Evolutionary conservation across 2,888 invertebrate genomes (phyloP).

Genomic region (Polydrusus tereticollis): DNA sequence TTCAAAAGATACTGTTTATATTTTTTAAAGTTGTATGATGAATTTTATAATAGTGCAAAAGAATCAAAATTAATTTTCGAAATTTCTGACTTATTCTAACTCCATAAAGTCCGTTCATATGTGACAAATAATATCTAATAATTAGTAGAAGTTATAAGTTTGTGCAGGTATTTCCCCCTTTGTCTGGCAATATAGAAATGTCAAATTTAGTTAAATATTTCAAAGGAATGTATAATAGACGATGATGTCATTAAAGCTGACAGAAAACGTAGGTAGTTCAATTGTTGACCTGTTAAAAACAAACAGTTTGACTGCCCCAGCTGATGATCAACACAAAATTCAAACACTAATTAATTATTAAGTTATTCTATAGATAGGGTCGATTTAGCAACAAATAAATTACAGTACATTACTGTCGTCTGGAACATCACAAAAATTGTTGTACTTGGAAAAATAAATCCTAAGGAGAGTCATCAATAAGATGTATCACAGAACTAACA

Average conservation of each 20-base stretch:
- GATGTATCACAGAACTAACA: slow-evolving; percentile 50
- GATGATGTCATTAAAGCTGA: too few species aligned
- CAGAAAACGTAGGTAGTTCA: not conserved
- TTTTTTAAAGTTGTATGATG: too few species aligned
- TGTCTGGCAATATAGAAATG: too few species aligned
- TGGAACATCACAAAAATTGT: slow-evolving; percentile 45
- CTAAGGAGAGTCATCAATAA: slow-evolving; percentile 45
- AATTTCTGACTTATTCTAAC: too few species aligned
- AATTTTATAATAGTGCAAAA: too few species aligned
- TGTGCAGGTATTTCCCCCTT: too few species aligned
- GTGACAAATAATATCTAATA: too few species aligned
- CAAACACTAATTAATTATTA: not conserved
- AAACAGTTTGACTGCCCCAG: not conserved
- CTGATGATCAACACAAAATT: not conserved
- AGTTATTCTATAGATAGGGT: not conserved
- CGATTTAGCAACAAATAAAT: slow-evolving; percentile 2
- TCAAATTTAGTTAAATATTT: not conserved
- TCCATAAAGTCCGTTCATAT: too few species aligned
- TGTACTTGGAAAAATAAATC: slow-evolving; percentile 44
- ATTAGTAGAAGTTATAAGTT: too few species aligned
- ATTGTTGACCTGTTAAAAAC: not conserved
- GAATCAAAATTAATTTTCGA: too few species aligned
- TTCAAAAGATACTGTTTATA: too few species aligned
- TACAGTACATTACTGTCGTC: slow-evolving; percentile 24
- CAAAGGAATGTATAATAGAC: not conserved